Base-by-base conservation (phyloP, 2,888 invertebrate species). In the Chirona hameri region DNA sequence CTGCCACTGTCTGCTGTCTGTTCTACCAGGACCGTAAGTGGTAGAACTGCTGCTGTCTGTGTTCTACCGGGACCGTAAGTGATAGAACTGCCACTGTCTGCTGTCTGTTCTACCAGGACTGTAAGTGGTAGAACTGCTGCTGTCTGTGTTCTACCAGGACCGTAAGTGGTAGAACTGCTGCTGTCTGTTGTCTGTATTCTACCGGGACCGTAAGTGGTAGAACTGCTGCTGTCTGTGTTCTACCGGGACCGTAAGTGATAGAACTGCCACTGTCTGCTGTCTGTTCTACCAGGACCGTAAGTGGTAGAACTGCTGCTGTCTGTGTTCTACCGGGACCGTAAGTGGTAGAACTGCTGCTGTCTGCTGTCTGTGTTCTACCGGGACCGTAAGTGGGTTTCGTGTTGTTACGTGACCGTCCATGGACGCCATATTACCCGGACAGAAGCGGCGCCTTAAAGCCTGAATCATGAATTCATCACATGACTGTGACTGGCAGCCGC, bases 11-110 rank as follows among this genome's bases (percentile, higher is more conserved):
- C n/a, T n/a, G n/a, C n/a, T n/a, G 21, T 24, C 24, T 2, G 57
- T 57, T 57, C 57, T 57, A 2, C 18, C 24, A 21, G 1, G 24
- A 57, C 57, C 57, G 55, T 14, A n/a, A n/a, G n/a, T n/a, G n/a
- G n/a, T n/a, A n/a, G n/a, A n/a, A n/a, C n/a, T n/a, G n/a, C 86
- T 57, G 57, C 57, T 57, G 21, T 57, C 57, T 21, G 65, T 27
- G 10, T 65, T 65, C 27, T 65, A 65, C 27, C 65, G 65, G 65
- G 65, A 27, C 27, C 65, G n/a, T 65, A n/a, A 27, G 65, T 65
- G n/a, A 9, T n/a, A n/a, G n/a, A n/a, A n/a, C n/a, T n/a, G n/a
- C n/a, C n/a, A n/a, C n/a, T n/a, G n/a, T n/a, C n/a, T n/a, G n/a
- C n/a, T n/a, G 21, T 24, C 24, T 2, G 57, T 57, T 57, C 57